Percentiles rank a stretch among this genome's conserved stretches.
These are phyloP conservation scores for Felis chaus DNA, from an alignment of 2,113 vertebrate species.

Conservation along the genomic window DNA sequence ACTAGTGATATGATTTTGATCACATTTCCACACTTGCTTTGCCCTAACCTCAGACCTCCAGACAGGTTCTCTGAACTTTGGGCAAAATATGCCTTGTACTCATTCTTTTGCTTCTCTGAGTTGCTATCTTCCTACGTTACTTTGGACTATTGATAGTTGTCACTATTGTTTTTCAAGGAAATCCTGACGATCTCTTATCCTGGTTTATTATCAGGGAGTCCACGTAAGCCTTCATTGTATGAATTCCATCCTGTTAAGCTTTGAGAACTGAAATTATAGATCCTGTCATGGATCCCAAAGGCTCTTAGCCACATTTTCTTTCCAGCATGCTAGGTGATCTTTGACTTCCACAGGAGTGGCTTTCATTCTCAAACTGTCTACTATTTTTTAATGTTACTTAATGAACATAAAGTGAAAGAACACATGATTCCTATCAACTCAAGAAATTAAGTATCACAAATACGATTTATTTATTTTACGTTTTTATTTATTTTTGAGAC, in stretches of 20 bases:
- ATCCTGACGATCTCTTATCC: not conserved
- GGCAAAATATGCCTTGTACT: too few species aligned
- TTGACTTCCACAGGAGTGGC: not conserved
- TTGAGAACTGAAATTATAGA: not conserved
- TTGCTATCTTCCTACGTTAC: not conserved
- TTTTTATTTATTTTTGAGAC: too few species aligned
- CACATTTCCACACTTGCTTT: not conserved
- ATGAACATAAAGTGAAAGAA: not conserved
- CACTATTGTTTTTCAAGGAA: not conserved
- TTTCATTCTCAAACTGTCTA: not conserved
- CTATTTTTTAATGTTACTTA: not conserved
- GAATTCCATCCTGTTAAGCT: not conserved
- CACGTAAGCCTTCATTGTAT: not conserved
- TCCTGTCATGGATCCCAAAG: not conserved
- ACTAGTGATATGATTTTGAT: not conserved
- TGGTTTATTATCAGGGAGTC: not conserved
- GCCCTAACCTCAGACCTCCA: not conserved
- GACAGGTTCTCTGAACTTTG: not conserved
- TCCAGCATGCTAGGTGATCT: not conserved
- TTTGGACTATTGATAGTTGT: not conserved
- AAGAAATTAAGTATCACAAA: not conserved
- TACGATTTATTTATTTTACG: not conserved
- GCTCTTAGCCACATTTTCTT: not conserved
- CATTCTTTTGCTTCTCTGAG: not conserved
- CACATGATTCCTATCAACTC: not conserved